A percentile compares a stretch with the other conserved stretches of the same genome.
Conservation (phyloP, 2,113 vertebrate species). For the Phrynosoma platyrhinos region DNA sequence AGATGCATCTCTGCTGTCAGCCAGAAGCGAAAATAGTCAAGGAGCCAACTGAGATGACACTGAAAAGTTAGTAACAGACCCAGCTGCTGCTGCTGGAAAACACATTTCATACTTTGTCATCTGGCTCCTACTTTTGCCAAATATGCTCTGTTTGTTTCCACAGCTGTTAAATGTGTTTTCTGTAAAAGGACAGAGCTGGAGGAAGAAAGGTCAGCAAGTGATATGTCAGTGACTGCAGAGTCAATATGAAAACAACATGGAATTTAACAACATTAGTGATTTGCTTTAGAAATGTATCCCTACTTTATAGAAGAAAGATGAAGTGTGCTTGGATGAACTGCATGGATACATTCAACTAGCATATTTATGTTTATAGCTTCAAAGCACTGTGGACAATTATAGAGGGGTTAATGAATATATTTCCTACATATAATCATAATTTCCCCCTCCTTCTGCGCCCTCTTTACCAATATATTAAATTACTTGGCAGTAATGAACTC, state of each 20-base stretch:
- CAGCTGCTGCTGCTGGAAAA: constrained; percentile 61
- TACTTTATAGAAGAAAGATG: constrained; percentile 57
- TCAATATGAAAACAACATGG: constrained; percentile 57
- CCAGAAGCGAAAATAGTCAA: constrained; percentile 57
- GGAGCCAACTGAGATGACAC: constrained; percentile 70
- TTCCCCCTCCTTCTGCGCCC: constrained; percentile 3
- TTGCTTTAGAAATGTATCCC: constrained; percentile 65
- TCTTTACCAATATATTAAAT: constrained; percentile 53
- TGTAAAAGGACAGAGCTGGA: constrained; percentile 63
- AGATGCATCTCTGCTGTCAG: constrained; percentile 66
- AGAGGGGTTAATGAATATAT: constrained; percentile 59
- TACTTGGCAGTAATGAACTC: constrained; percentile 50
- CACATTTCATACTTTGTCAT: constrained; percentile 72
- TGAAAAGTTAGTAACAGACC: constrained; percentile 65
- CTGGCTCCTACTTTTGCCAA: constrained; percentile 79
- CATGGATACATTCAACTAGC: constrained; percentile 54
- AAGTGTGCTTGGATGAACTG: constrained; percentile 50
- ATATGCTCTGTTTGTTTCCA: constrained; percentile 78
- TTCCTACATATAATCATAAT: constrained; percentile 53
- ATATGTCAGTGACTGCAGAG: constrained; percentile 52
- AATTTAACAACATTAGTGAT: constrained; percentile 68
- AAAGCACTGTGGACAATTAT: constrained; percentile 64
- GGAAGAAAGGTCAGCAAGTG: constrained; percentile 54
- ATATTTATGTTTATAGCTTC: constrained; percentile 60
- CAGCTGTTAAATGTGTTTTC: constrained; percentile 77